These are phyloP conservation scores for Odontothrips loti DNA, from an alignment of 2,888 invertebrate species.

Conservation along the genomic window DNA sequence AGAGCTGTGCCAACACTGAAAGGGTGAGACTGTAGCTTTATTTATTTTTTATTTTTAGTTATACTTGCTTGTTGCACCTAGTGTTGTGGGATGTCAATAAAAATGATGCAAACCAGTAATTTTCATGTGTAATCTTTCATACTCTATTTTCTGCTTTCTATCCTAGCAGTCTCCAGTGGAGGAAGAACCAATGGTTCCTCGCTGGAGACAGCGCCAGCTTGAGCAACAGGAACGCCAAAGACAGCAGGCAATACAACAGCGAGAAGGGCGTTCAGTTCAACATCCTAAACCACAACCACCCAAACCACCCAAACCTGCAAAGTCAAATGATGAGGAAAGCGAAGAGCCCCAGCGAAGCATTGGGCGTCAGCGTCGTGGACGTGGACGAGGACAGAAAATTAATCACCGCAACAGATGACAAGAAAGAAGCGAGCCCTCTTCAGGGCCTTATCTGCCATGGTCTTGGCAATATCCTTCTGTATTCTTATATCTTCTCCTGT, in stretches of 20 bases:
- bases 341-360: not conserved
- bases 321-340: not conserved
- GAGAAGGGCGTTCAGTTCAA: not conserved
- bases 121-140: not conserved
- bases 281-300: not conserved
- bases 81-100: not conserved
- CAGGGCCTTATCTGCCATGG: not conserved
- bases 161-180: not conserved
- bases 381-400: not conserved
- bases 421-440: not conserved
- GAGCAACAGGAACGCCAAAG: not conserved
- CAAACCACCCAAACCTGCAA: not conserved
- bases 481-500: not conserved
- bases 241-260: not conserved
- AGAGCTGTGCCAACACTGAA: not conserved
- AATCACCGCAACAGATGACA: conserved; percentile 19
- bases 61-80: not conserved
- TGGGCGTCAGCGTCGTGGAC: not conserved
- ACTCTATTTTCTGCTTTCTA: not conserved
- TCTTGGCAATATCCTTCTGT: not conserved
- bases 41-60: not conserved
- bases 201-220: not conserved
- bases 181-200: not conserved
- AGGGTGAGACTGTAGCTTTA: not conserved
- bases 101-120: not conserved